Evolutionary conservation across 2,797 vertebrate species (phyloP).

Genomic region (Pipistrellus nathusii): DNA sequence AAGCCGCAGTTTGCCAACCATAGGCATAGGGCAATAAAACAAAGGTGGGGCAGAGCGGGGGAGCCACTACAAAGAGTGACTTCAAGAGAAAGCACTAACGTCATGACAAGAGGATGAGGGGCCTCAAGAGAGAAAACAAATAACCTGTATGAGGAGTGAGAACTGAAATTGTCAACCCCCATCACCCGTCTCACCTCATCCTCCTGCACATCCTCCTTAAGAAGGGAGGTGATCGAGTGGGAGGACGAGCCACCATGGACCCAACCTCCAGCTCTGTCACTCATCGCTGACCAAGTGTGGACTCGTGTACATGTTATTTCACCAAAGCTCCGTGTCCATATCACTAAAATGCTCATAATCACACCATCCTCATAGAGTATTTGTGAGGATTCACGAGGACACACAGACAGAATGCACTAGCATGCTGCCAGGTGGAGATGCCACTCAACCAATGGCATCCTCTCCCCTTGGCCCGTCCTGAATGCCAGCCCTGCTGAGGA

Average conservation of each 20-base stretch:
- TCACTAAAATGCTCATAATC: fast-evolving
- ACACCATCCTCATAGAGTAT: fast-evolving
- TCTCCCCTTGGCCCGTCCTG: background rate
- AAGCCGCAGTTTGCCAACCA: too few relatives aligned
- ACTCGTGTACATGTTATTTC: fast-evolving
- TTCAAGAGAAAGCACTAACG: background rate
- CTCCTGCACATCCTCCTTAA: fast-evolving
- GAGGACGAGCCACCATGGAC: background rate
- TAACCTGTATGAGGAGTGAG: background rate
- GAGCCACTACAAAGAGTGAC: background rate
- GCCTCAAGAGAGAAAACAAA: background rate
- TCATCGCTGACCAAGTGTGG: fast-evolving
- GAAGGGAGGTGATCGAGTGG: background rate
- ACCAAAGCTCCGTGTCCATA: background rate
- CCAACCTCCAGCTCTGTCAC: background rate
- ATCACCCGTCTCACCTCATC: background rate
- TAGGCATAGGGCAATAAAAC: background rate
- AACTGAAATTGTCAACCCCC: background rate
- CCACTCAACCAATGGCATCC: background rate
- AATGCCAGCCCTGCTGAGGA: background rate
- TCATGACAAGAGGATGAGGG: background rate
- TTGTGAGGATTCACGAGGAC: fast-evolving
- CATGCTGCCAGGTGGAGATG: fast-evolving
- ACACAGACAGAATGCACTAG: background rate
- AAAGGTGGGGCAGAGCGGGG: too few relatives aligned